phyloP scores from a whole-genome alignment of 1,140 invertebrate species.

The Anoplolepis gracilipes region DNA sequence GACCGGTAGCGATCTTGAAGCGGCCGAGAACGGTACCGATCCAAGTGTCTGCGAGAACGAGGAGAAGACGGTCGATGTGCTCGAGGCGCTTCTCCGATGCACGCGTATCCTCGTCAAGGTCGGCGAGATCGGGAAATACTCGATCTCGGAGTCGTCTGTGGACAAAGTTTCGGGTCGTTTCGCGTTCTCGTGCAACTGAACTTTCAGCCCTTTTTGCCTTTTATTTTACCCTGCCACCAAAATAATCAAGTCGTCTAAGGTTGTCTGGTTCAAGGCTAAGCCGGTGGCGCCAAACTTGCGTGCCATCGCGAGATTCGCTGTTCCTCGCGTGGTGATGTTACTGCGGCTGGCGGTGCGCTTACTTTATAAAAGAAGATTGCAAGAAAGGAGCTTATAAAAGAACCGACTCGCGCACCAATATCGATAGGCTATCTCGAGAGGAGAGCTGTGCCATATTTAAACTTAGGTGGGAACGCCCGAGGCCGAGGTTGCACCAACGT shows the following conservation, averaged over 20 bases:
- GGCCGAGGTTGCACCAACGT: constrained; percentile 19
- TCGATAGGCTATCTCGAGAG: constrained; percentile 78
- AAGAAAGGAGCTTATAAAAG: constrained; percentile 41
- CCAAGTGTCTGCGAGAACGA: constrained; percentile 53
- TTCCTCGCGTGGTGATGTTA: constrained; percentile 40
- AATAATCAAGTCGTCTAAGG: constrained; percentile 42
- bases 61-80: constrained; percentile 71
- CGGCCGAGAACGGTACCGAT: neutral
- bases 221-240: constrained; percentile 78
- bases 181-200: neutral
- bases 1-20: neutral
- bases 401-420: constrained; percentile 77
- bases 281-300: constrained; percentile 51
- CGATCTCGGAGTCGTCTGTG: constrained; percentile 90
- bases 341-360: constrained; percentile 36
- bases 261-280: constrained; percentile 59
- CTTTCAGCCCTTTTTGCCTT: neutral
- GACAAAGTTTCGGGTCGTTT: constrained; percentile 78
- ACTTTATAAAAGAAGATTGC: constrained; percentile 56
- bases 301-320: constrained; percentile 21
- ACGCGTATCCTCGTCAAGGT: constrained; percentile 92
- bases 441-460: constrained; percentile 76
- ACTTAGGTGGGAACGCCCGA: constrained; percentile 49
- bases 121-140: constrained; percentile 93
- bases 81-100: constrained; percentile 87